These are phyloP conservation scores for Pararge aegeria DNA, from an alignment of 1,140 invertebrate genomes.

Conservation along the genomic window DNA sequence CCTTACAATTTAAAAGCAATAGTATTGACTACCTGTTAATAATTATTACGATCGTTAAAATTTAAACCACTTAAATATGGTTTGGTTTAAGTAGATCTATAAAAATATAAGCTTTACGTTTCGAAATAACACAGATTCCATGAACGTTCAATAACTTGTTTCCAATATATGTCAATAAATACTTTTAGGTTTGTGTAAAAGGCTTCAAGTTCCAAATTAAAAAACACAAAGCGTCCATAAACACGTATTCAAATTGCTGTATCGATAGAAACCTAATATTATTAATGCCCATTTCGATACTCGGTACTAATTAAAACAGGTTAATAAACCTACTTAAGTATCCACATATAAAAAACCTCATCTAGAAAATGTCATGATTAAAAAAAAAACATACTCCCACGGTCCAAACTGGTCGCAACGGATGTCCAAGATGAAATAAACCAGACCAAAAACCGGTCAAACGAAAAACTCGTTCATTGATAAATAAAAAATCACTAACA, in stretches of 20 bases:
- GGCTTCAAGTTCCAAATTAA: too few species aligned
- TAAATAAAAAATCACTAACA: conserved; percentile 32
- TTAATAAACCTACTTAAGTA: neutral
- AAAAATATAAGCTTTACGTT: too few species aligned
- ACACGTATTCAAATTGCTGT: neutral
- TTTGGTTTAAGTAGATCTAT: too few species aligned
- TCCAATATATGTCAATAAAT: too few species aligned
- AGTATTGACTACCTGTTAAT: too few species aligned
- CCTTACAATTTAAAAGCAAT: too few species aligned
- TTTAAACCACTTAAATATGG: too few species aligned
- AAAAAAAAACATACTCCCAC: conserved; percentile 21
- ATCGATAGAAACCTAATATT: neutral
- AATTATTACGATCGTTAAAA: too few species aligned
- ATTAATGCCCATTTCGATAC: neutral
- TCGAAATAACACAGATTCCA: too few species aligned
- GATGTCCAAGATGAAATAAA: conserved; percentile 7
- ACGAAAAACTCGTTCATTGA: conserved; percentile 26
- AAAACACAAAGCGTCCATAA: neutral
- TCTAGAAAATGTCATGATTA: conserved; percentile 6
- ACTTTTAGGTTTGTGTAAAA: too few species aligned
- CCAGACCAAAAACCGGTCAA: conserved; percentile 27
- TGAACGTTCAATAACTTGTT: too few species aligned
- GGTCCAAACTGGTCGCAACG: conserved; percentile 12
- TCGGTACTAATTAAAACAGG: conserved; percentile 13
- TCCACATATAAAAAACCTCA: conserved; percentile 4